Conservation (phyloP, 2,888 invertebrate genomes). For the Heliconius ethilla region DNA sequence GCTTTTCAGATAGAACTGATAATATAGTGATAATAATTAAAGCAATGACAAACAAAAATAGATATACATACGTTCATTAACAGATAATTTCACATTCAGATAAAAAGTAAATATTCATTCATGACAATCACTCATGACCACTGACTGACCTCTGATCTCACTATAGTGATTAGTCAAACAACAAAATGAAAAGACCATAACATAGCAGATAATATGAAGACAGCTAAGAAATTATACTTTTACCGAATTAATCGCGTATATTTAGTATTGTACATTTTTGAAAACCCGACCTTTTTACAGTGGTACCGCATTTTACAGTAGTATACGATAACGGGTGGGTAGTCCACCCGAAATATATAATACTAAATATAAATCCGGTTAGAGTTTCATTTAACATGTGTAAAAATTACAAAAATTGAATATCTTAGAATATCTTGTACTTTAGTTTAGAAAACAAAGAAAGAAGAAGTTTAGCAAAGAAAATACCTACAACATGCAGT, state of each 20-base stretch:
- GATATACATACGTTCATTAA: background rate
- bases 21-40: background rate
- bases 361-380: no score
- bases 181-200: background rate
- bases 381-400: no score
- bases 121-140: background rate
- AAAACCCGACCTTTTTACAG: no score
- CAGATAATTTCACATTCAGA: background rate
- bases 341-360: no score
- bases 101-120: constrained; percentile 9
- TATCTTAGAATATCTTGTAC: no score
- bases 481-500: background rate
- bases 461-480: no score
- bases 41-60: background rate
- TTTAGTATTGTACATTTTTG: no score
- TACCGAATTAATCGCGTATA: no score
- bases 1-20: background rate
- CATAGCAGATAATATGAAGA: background rate
- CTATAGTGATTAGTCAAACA: background rate
- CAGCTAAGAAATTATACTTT: background rate
- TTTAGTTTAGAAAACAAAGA: background rate
- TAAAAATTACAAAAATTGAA: no score
- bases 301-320: no score
- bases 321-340: no score
- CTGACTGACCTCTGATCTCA: background rate